These are phyloP conservation scores for Illadopsis cleaveri DNA, from an alignment of 2,113 vertebrate genomes.

Conservation along the genomic window DNA sequence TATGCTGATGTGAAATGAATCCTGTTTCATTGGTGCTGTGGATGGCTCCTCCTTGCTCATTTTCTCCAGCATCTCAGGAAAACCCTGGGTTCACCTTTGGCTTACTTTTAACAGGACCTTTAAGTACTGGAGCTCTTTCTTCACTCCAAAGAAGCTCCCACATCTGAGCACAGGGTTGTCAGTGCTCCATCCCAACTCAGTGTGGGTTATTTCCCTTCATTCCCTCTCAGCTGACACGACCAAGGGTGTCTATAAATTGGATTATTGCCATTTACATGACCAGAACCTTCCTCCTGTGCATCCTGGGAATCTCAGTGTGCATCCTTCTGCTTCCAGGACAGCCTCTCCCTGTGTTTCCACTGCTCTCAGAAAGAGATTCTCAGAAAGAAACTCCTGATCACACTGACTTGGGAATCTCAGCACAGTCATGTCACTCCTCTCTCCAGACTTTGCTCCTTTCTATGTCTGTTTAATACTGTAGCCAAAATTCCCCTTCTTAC, in stretches of 20 bases:
- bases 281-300: not conserved
- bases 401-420: not conserved
- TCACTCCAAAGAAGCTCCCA: not conserved
- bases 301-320: not conserved
- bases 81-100: not conserved
- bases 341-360: not conserved
- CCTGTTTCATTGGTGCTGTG: not conserved
- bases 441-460: not conserved
- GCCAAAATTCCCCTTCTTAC: not conserved
- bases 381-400: not conserved
- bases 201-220: not conserved
- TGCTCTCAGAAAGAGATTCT: not conserved
- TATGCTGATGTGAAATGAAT: not conserved
- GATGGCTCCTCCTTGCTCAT: not conserved
- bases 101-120: not conserved
- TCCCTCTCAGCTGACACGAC: not conserved
- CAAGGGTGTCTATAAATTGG: not conserved
- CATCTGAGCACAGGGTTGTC: not conserved
- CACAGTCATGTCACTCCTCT: fast-evolving
- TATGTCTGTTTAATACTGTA: not conserved
- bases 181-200: not conserved
- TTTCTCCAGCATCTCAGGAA: not conserved
- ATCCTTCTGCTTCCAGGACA: not conserved
- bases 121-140: not conserved
- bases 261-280: not conserved